Evolutionary conservation across 35 echinoderm and acorn worm genomes (phyloP).

Genomic region (Chiridota heheva): DNA sequence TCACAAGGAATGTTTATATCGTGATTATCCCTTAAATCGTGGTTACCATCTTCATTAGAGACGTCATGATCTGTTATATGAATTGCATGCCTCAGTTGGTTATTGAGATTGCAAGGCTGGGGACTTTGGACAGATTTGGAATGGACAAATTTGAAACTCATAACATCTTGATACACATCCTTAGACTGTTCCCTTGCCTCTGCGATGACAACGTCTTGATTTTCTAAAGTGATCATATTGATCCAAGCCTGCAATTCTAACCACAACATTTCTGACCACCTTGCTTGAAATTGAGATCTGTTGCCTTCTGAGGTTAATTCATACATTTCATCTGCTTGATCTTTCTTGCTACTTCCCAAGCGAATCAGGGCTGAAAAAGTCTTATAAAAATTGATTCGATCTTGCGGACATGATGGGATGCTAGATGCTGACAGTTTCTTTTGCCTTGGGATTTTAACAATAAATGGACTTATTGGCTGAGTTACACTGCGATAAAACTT

Average conservation of each 20-base stretch:
- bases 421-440: constrained; percentile 55
- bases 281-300: constrained; percentile 57
- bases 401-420: constrained; percentile 44
- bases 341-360: constrained; percentile 76
- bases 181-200: constrained; percentile 42
- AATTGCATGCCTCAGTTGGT: constrained; percentile 13
- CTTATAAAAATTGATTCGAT: constrained; percentile 74
- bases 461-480: constrained; percentile 38
- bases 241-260: constrained; percentile 80
- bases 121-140: not conserved
- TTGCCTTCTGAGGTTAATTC: constrained; percentile 27
- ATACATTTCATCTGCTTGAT: constrained; percentile 7
- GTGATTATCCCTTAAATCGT: not conserved
- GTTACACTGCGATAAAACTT: constrained; percentile 34
- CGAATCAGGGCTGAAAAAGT: constrained; percentile 90
- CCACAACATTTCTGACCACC: constrained; percentile 81
- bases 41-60: constrained; percentile 8
- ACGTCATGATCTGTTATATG: not conserved
- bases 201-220: constrained; percentile 55
- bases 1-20: not conserved
- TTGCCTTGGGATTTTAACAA: constrained; percentile 10
- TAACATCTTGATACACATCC: constrained; percentile 55
- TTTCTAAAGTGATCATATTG: constrained; percentile 57
- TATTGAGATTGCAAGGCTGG: constrained; percentile 8
- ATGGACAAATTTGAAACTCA: constrained; percentile 64